Percentiles rank a stretch among this genome's conserved stretches.
phyloP scores from a whole-genome alignment of 2,888 invertebrate species.

The Mythimna lalbum region DNA sequence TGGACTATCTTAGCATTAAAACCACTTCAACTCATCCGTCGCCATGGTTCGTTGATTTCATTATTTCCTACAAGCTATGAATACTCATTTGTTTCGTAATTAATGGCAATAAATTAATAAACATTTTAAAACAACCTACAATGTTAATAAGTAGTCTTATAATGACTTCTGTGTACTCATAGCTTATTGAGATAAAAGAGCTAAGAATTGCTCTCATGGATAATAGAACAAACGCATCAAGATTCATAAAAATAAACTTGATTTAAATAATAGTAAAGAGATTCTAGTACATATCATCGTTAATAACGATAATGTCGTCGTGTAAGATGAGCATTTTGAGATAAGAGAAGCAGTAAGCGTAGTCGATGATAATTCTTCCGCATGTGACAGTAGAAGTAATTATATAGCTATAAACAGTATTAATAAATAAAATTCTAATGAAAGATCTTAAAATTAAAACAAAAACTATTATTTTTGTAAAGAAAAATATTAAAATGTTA shows the following conservation, averaged over 20 bases:
- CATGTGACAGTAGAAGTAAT: no score
- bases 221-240: not conserved
- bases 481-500: conserved; percentile 1
- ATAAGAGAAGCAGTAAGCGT: not conserved
- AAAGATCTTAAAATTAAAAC: not conserved
- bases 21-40: conserved; percentile 43
- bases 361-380: not conserved
- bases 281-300: not conserved
- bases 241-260: not conserved
- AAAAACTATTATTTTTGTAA: not conserved
- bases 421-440: not conserved
- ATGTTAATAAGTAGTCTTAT: conserved; percentile 5
- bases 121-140: conserved; percentile 26
- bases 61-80: conserved; percentile 57
- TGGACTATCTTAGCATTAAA: conserved; percentile 18
- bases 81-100: conserved; percentile 49
- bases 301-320: not conserved
- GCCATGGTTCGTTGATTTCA: conserved; percentile 46
- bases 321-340: not conserved
- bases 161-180: no score
- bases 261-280: conserved; percentile 4
- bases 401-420: not conserved
- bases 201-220: not conserved
- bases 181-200: not conserved
- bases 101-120: conserved; percentile 57